A percentile compares a stretch with the other conserved stretches of the same genome.
These are phyloP conservation scores for Sylvilagus bachmani DNA, from an alignment of 2,113 vertebrate genomes.

Conservation along the genomic window DNA sequence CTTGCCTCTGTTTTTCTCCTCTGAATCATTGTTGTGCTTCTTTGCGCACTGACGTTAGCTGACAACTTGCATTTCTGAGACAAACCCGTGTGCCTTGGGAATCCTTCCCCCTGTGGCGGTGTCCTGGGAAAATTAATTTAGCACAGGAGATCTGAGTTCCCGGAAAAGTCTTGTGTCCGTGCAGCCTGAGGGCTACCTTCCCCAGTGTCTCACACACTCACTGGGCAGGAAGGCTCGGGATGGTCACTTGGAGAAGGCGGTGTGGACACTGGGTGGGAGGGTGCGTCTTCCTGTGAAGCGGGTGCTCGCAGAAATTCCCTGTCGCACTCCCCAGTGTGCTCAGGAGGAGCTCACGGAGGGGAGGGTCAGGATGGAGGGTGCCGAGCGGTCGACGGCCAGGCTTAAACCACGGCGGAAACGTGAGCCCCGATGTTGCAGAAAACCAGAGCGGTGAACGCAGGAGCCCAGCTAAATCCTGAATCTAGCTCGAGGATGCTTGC, in stretches of 20 bases:
- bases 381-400: not conserved
- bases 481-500: not conserved
- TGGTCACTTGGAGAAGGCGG: not conserved
- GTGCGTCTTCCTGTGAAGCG: not conserved
- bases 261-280: not conserved
- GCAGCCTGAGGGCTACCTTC: not conserved
- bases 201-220: not conserved
- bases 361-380: not conserved
- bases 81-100: not conserved
- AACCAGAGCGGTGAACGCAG: not conserved
- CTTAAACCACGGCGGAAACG: not conserved
- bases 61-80: slow-evolving; percentile 19
- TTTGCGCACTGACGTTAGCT: not conserved
- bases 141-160: not conserved
- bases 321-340: not conserved
- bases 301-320: slow-evolving; percentile 19
- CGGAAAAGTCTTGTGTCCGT: slow-evolving; percentile 4
- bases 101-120: not conserved
- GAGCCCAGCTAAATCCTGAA: not conserved
- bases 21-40: not conserved
- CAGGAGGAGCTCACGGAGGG: not conserved
- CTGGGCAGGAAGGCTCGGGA: slow-evolving; percentile 3
- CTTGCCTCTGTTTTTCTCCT: not conserved
- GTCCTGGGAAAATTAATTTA: slow-evolving; percentile 40
- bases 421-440: not conserved